A percentile compares a stretch with the other conserved stretches of the same genome.
Conservation (phyloP, 2,113 vertebrate genomes). For the Protobothrops mucrosquamatus region DNA sequence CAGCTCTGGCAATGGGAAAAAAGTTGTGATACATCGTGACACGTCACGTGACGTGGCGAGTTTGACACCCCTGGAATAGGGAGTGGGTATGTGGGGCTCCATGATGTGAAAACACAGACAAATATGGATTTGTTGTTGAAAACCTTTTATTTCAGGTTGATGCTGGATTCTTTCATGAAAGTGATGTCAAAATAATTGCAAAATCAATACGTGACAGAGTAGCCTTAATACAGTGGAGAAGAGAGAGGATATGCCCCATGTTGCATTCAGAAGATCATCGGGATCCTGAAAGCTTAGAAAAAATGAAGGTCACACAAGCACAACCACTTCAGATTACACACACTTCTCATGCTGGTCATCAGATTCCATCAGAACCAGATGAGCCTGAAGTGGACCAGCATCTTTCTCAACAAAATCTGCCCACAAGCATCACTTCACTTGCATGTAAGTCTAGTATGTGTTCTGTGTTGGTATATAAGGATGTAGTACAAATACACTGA, state of each 20-base stretch:
- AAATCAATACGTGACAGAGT: conserved; percentile 96
- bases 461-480: not conserved
- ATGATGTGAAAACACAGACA: not conserved
- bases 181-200: conserved; percentile 89
- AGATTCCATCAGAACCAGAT: conserved; percentile 70
- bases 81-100: not conserved
- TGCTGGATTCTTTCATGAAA: conserved; percentile 95
- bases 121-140: fast-evolving
- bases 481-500: not conserved
- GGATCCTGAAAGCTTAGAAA: conserved; percentile 67
- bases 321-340: conserved; percentile 80
- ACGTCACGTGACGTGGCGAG: no score
- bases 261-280: conserved; percentile 66
- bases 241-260: conserved; percentile 80
- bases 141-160: conserved; percentile 78
- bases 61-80: no score
- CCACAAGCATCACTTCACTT: conserved; percentile 75
- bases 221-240: conserved; percentile 89
- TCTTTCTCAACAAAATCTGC: conserved; percentile 73
- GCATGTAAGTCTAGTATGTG: conserved; percentile 72
- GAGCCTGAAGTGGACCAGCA: conserved; percentile 81
- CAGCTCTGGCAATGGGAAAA: no score
- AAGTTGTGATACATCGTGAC: no score
- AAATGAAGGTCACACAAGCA: conserved; percentile 53
- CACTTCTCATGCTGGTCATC: conserved; percentile 64